Conservation (phyloP, 2,113 vertebrate genomes). For the Hepsetus odoe region DNA sequence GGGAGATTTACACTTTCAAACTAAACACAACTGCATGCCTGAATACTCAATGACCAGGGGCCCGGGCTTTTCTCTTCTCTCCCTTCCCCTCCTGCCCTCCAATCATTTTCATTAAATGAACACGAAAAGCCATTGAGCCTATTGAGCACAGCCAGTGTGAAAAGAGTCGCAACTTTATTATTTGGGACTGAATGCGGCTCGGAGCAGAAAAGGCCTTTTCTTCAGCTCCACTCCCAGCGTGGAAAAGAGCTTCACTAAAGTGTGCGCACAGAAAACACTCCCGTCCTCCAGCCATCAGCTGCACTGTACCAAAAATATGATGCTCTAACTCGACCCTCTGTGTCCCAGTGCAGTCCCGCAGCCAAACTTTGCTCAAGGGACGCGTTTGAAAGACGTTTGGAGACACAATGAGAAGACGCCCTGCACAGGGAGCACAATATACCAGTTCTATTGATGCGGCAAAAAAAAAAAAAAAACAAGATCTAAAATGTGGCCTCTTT, state of each 20-base stretch:
- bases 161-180: slow-evolving; percentile 86
- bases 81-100: slow-evolving; percentile 74
- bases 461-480: too few species aligned
- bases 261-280: slow-evolving; percentile 1
- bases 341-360: too few species aligned
- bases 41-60: slow-evolving; percentile 87
- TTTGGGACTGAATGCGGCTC: slow-evolving; percentile 79
- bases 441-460: too few species aligned
- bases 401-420: too few species aligned
- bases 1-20: slow-evolving; percentile 98
- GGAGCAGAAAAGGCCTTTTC: slow-evolving; percentile 55
- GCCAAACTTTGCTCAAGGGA: too few species aligned
- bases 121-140: slow-evolving; percentile 96
- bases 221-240: neutral
- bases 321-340: too few species aligned
- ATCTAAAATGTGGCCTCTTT: too few species aligned
- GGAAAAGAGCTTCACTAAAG: slow-evolving; percentile 15
- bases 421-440: too few species aligned
- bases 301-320: too few species aligned
- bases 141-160: slow-evolving; percentile 79
- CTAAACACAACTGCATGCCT: slow-evolving; percentile 96
- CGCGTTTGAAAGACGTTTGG: too few species aligned
- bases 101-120: slow-evolving; percentile 98
- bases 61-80: slow-evolving; percentile 50
- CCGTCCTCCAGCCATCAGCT: too few species aligned